Evolutionary conservation across 2,888 invertebrate genomes (phyloP).

Genomic region (Sclerodermus sp.): DNA sequence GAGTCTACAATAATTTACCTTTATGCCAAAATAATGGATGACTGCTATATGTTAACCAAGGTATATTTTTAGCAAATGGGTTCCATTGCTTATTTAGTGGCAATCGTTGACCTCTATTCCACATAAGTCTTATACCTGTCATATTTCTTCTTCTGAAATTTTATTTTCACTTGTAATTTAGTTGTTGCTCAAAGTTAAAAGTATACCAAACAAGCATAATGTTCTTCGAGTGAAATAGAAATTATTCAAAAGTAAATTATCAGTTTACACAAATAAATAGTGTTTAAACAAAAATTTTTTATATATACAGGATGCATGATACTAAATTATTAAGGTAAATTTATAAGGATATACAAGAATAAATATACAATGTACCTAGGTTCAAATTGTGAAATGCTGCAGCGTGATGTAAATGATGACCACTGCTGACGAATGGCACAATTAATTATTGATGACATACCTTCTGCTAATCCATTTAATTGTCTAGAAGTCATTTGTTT

Average conservation of each 20-base stretch:
- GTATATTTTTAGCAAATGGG: slow-evolving; percentile 78
- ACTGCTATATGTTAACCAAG: slow-evolving; percentile 76
- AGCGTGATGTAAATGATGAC: slow-evolving; percentile 45
- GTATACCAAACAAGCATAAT: neutral
- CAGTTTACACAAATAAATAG: neutral
- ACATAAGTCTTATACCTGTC: slow-evolving; percentile 74
- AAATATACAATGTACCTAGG: slow-evolving; percentile 60
- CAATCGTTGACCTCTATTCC: slow-evolving; percentile 74
- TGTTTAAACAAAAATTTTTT: neutral
- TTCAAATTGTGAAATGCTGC: slow-evolving; percentile 61
- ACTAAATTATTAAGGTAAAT: slow-evolving; percentile 2
- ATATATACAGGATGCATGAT: neutral
- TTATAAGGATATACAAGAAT: neutral
- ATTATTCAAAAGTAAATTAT: neutral
- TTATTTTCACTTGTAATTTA: neutral
- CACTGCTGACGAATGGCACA: slow-evolving; percentile 69
- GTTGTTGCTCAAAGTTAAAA: neutral
- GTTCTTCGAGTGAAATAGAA: neutral
- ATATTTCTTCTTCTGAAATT: slow-evolving; percentile 69
- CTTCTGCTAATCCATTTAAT: slow-evolving; percentile 72
- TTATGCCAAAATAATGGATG: slow-evolving; percentile 78
- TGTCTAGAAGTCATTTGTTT: slow-evolving; percentile 59
- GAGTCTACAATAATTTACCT: slow-evolving; percentile 57
- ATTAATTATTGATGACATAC: slow-evolving; percentile 70
- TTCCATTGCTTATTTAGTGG: slow-evolving; percentile 78